Evolutionary conservation across 2,113 vertebrate genomes (phyloP).

Genomic region (Suricata suricatta): DNA sequence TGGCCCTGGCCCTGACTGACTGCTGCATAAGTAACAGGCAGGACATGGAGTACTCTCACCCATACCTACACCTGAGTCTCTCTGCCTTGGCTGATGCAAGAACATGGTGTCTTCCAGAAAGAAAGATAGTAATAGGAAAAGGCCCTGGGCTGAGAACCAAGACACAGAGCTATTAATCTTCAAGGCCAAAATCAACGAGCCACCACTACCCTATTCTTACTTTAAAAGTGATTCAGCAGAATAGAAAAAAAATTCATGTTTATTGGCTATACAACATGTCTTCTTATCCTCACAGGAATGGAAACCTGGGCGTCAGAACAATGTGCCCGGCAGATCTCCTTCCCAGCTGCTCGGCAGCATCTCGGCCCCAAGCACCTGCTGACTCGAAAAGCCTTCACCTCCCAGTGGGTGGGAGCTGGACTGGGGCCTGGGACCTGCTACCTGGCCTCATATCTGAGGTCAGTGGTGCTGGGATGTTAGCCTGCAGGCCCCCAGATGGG

Average conservation of each 20-base stretch:
- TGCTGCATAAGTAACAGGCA: neutral
- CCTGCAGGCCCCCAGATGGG: neutral
- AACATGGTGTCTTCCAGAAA: neutral
- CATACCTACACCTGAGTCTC: conserved; percentile 32
- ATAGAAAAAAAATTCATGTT: neutral
- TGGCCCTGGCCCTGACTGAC: neutral
- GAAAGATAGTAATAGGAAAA: conserved; percentile 20
- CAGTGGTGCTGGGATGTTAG: neutral
- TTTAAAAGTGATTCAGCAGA: conserved; percentile 42
- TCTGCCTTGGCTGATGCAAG: conserved; percentile 12
- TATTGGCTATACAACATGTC: neutral
- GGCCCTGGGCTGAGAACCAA: neutral
- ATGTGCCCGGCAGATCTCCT: neutral
- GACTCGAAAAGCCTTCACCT: neutral
- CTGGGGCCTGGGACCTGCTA: neutral
- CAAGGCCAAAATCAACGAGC: conserved; percentile 38
- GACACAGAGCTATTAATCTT: neutral
- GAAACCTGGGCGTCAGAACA: neutral
- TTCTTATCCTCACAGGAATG: neutral
- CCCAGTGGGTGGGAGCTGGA: neutral
- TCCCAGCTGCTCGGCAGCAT: neutral
- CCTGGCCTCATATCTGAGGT: neutral
- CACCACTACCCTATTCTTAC: neutral
- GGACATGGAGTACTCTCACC: neutral
- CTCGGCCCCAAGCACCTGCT: neutral